These are phyloP conservation scores for Zhengitettix transpicula DNA, from an alignment of 2,888 invertebrate species.

Conservation along the genomic window DNA sequence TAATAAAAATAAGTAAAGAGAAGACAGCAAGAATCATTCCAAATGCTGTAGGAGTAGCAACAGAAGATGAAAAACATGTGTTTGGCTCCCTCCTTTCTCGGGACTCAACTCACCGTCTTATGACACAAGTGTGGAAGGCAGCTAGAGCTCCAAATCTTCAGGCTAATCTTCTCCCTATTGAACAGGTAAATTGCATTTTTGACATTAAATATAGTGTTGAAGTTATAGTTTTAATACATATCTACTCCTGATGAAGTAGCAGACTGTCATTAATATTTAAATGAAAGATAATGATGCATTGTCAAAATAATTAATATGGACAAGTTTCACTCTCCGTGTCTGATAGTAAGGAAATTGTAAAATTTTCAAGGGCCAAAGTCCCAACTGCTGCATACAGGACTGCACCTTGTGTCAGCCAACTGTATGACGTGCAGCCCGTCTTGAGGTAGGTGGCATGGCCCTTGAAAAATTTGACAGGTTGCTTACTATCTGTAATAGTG, in stretches of 20 bases:
- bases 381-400: no score
- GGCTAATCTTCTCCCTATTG: constrained; percentile 20
- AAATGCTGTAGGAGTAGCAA: constrained; percentile 79
- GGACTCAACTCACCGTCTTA: constrained; percentile 72
- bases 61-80: constrained; percentile 66
- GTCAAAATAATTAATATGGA: no score
- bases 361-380: no score
- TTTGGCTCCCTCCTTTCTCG: constrained; percentile 82
- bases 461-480: no score
- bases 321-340: no score
- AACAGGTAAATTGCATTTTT: background rate
- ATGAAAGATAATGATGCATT: no score
- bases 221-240: background rate
- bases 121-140: constrained; percentile 71
- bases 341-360: no score
- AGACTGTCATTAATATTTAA: no score
- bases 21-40: constrained; percentile 88
- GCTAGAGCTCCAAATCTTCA: constrained; percentile 26
- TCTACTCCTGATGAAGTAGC: background rate
- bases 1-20: constrained; percentile 78
- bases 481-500: no score
- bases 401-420: no score
- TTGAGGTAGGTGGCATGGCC: no score
- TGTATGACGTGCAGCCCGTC: no score
- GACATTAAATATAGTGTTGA: background rate